A percentile compares a stretch with the other conserved stretches of the same genome.
phyloP scores from a whole-genome alignment of 2,113 vertebrate genomes.

The Pedetes capensis region DNA sequence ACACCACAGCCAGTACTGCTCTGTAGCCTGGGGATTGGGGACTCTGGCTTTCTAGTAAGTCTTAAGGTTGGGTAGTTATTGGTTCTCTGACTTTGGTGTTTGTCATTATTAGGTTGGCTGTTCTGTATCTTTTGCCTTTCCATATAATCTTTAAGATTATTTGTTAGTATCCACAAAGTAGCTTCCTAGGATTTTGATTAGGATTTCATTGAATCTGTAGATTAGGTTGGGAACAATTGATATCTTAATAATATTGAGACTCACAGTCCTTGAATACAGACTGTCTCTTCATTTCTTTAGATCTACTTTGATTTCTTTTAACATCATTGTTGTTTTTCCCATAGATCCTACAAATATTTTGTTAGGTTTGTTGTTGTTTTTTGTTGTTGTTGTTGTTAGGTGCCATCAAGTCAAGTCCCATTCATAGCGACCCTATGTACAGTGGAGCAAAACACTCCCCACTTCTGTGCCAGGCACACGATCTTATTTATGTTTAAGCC shows the following conservation, averaged over 20 bases:
- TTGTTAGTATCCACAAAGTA: conserved; percentile 21
- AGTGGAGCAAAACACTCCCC: too few species aligned
- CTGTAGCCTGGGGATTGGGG: too few species aligned
- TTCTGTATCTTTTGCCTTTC: not conserved
- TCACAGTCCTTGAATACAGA: not conserved
- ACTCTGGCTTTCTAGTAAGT: not conserved
- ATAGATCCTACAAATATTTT: not conserved
- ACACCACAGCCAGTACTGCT: too few species aligned
- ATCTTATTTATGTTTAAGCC: too few species aligned
- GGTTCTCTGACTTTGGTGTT: not conserved
- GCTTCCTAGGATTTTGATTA: not conserved
- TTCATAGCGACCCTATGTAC: too few species aligned
- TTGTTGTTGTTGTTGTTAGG: too few species aligned
- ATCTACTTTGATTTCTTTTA: conserved; percentile 38
- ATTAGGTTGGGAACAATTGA: not conserved
- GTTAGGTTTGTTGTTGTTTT: too few species aligned
- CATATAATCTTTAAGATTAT: conserved; percentile 23
- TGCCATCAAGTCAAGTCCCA: too few species aligned
- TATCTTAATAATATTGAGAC: not conserved
- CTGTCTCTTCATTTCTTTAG: conserved; percentile 12
- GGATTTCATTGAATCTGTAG: not conserved
- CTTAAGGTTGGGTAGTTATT: not conserved
- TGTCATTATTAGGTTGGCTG: not conserved
- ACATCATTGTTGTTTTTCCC: not conserved
- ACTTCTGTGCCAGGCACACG: too few species aligned